Base-by-base conservation (phyloP, 1,140 invertebrate genomes). In the Cheumatopsyche charites region DNA sequence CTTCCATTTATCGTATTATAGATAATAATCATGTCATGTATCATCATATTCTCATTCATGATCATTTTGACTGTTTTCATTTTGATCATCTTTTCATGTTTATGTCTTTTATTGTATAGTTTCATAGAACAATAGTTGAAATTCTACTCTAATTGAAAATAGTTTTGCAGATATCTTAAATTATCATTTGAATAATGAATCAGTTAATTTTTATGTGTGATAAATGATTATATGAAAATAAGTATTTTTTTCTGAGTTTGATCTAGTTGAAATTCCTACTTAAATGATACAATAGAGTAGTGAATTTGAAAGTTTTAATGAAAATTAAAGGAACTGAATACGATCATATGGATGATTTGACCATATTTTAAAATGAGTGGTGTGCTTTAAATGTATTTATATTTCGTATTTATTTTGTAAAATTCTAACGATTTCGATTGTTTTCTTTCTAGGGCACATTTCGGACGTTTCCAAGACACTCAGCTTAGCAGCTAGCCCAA, bases 401-500 rank as follows among this genome's bases (percentile, higher is more conserved):
- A 69, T 52, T 67, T 15, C 42, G 63, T 49, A 12, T 68, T 58
- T 65, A 7, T 58, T 69, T 45, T 58, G 4, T 25, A 13, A 49
- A 5, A 5, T n/a, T 55, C 65, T 65, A 45, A 77, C 77, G 78
- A 79, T 36, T 36, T 36, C 29, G 29, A 36, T 36, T 36, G 29
- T 36, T 36, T 78, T 75, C 77, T 82, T 74, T 83, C 41, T 82
- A 85, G 83, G 80, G 63, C 67, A 80, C 67, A 62, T 80, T 67
- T 77, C 75, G 25, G 80, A 82, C 73, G 78, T 80, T 72, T 79
- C 80, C 55, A 80, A 78, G 71, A 77, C 61, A 67, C 74, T 80
- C 13, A 81, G 78, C 70, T 75, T 75, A 74, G 79, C 80, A 26
- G 76, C 77, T 52, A 81, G 78, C 75, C 80, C 82, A 7, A 83